Conservation (phyloP, 2,888 invertebrate species). For the Mesorhabditis spiculigera region DNA sequence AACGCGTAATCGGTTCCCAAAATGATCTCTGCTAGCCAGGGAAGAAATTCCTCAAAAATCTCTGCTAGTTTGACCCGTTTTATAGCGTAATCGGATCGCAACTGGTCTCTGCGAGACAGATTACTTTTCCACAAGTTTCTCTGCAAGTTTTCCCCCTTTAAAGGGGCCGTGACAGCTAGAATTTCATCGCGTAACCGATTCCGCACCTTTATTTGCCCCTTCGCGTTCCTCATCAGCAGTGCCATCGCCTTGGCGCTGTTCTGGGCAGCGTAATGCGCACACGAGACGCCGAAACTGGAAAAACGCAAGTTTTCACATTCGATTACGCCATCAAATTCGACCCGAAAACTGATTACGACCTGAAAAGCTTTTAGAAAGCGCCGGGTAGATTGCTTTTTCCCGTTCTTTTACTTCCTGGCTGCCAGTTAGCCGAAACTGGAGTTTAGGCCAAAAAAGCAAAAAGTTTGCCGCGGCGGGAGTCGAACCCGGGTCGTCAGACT, state of each 20-base stretch:
- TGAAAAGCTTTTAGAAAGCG: neutral
- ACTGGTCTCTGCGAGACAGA: conserved; percentile 6
- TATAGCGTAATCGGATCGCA: neutral
- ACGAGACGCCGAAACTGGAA: conserved; percentile 36
- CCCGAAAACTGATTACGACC: no score
- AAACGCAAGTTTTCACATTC: neutral
- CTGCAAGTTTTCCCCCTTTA: neutral
- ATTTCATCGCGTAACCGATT: neutral
- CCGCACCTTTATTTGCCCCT: conserved; percentile 7
- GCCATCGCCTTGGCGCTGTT: conserved; percentile 28
- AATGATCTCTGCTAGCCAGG: no score
- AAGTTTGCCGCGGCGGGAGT: no score
- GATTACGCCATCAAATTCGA: neutral
- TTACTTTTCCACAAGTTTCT: no score
- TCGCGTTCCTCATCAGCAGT: conserved; percentile 19
- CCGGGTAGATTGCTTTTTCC: neutral
- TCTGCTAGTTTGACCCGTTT: no score
- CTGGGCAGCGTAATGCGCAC: conserved; percentile 56
- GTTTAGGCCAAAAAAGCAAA: no score
- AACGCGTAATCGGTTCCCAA: no score
- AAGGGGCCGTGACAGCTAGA: conserved; percentile 8
- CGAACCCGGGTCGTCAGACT: no score
- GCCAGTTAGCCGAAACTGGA: no score
- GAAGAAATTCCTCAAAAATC: no score
- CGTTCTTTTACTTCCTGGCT: neutral